A percentile compares a stretch with the other conserved stretches of the same genome.
These are phyloP conservation scores for Drosophila prosaltans DNA, from an alignment of 1,140 invertebrate genomes.

Conservation along the genomic window DNA sequence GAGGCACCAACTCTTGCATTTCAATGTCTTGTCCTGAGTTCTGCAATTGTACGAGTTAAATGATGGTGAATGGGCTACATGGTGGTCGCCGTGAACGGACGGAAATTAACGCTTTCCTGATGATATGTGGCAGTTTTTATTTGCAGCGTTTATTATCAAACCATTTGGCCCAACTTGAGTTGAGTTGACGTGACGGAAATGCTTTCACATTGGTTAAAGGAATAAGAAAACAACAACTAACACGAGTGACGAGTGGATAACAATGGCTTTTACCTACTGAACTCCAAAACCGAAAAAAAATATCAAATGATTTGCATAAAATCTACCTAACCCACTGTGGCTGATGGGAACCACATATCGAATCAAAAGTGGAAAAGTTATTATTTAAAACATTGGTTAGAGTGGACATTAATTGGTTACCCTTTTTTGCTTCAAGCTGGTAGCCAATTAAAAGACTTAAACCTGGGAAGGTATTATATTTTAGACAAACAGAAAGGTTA, in stretches of 20 bases:
- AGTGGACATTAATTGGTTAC: slow-evolving; percentile 32
- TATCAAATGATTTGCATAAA: slow-evolving; percentile 68
- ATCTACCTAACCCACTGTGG: slow-evolving; percentile 41
- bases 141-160: slow-evolving; percentile 57
- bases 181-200: slow-evolving; percentile 62
- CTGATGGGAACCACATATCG: slow-evolving; percentile 18
- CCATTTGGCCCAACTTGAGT: slow-evolving; percentile 19
- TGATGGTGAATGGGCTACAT: neutral
- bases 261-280: slow-evolving; percentile 1
- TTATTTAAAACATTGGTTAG: slow-evolving; percentile 27
- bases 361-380: slow-evolving; percentile 43
- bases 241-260: slow-evolving; percentile 14
- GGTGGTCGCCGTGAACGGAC: slow-evolving; percentile 1
- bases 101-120: slow-evolving; percentile 50
- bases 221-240: slow-evolving; percentile 27
- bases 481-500: too few species aligned
- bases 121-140: slow-evolving; percentile 51
- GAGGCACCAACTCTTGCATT: slow-evolving; percentile 18
- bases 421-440: too few species aligned
- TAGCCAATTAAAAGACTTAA: too few species aligned
- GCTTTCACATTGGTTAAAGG: slow-evolving; percentile 28
- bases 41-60: slow-evolving; percentile 10
- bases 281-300: slow-evolving; percentile 5
- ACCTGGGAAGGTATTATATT: too few species aligned
- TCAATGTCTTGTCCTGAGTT: slow-evolving; percentile 47